phyloP scores from a whole-genome alignment of 2,888 invertebrate genomes.

The Aspidiotus rigidus region DNA sequence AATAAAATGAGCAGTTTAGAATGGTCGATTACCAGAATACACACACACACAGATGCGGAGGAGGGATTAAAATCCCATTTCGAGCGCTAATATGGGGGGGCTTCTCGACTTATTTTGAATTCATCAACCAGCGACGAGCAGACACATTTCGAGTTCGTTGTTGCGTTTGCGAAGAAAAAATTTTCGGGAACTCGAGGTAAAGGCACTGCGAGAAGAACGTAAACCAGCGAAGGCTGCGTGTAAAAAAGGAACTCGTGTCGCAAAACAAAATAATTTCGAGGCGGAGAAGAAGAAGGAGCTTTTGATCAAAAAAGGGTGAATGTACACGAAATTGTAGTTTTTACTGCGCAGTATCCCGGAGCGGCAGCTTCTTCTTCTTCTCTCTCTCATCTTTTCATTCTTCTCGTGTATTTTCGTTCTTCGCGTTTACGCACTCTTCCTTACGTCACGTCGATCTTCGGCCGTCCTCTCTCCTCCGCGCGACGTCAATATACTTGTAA shows the following conservation, averaged over 20 bases:
- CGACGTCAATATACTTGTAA: too few relatives aligned
- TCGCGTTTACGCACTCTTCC: too few relatives aligned
- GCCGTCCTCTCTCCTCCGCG: too few relatives aligned
- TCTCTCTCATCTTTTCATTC: neutral
- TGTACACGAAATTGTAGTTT: conserved; percentile 1
- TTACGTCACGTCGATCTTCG: too few relatives aligned
- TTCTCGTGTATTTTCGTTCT: neutral
- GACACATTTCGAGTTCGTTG: neutral
- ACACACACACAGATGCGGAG: too few relatives aligned
- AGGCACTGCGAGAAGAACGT: conserved; percentile 4
- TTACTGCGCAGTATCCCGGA: neutral
- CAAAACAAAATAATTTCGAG: neutral
- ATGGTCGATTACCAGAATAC: too few relatives aligned
- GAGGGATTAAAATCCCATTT: too few relatives aligned
- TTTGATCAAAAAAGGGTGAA: neutral
- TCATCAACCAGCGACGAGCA: too few relatives aligned
- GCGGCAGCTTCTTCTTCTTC: neutral
- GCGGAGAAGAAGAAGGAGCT: neutral
- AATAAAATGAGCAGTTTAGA: too few relatives aligned
- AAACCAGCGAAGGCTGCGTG: neutral
- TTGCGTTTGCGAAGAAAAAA: neutral
- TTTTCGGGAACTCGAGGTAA: neutral
- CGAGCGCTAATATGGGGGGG: too few relatives aligned
- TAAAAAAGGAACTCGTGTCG: conserved; percentile 1
- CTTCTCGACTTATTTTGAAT: too few relatives aligned